These are phyloP conservation scores for Tipula lateralis DNA, from an alignment of 2,888 invertebrate genomes.

Conservation along the genomic window DNA sequence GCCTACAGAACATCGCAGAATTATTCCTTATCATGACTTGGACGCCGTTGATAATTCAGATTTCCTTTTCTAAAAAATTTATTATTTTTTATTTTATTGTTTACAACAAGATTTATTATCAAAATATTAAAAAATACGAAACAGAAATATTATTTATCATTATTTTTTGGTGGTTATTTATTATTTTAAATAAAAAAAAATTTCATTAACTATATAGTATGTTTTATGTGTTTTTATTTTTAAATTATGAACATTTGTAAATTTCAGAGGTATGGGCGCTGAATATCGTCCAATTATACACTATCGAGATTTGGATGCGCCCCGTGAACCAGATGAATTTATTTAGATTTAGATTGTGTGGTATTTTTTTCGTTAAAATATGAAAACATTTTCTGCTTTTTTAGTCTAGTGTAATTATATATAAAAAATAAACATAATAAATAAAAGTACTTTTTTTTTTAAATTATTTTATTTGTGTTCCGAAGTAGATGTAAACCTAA, in stretches of 20 bases:
- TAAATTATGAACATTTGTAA: conserved; percentile 3
- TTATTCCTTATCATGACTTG: conserved; percentile 86
- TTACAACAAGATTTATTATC: not conserved
- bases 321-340: conserved; percentile 85
- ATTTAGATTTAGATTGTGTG: conserved; percentile 51
- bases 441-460: not conserved
- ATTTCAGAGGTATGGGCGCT: conserved; percentile 62
- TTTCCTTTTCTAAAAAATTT: conserved; percentile 56
- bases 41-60: conserved; percentile 80
- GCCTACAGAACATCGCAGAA: conserved; percentile 61
- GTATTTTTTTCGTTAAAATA: not conserved
- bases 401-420: not conserved
- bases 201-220: not conserved
- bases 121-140: not conserved
- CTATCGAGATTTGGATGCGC: conserved; percentile 90
- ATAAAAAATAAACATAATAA: not conserved
- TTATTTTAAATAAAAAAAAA: conserved; percentile 26
- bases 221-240: not conserved
- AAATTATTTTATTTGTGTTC: not conserved
- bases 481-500: not conserved
- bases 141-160: not conserved
- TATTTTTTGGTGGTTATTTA: not conserved
- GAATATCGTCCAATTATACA: conserved; percentile 87
- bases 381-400: not conserved
- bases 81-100: not conserved